These are phyloP conservation scores for Neogale vison DNA, from an alignment of 2,113 vertebrate species.

Conservation along the genomic window DNA sequence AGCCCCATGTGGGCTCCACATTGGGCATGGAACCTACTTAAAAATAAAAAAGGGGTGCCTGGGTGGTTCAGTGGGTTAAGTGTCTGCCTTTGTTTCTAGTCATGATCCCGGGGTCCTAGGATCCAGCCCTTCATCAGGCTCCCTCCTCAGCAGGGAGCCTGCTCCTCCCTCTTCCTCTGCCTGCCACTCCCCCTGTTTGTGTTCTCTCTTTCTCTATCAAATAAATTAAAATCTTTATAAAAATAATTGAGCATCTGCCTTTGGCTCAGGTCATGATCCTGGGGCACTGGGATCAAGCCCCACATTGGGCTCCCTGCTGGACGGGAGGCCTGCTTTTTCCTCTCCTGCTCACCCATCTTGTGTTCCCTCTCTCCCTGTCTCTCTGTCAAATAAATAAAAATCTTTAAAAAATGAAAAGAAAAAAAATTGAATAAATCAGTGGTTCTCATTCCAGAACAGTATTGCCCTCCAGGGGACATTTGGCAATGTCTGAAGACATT, in stretches of 20 bases:
- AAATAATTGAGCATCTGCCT: background rate
- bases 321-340: background rate
- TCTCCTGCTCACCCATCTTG: background rate
- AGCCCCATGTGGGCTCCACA: background rate
- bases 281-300: too few relatives aligned
- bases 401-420: background rate
- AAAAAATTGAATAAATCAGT: background rate
- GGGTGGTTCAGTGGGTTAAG: background rate
- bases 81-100: background rate
- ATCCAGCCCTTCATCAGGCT: background rate
- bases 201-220: background rate
- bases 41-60: background rate
- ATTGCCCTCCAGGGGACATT: background rate
- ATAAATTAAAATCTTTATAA: background rate
- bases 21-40: background rate
- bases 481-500: background rate
- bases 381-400: background rate
- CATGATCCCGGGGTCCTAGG: background rate
- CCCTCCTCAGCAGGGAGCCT: too few relatives aligned
- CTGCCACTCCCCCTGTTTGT: background rate
- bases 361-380: background rate
- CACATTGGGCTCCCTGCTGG: background rate
- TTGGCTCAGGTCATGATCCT: background rate
- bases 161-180: background rate
- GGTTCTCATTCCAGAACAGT: background rate